These are phyloP conservation scores for Oostethus manadensis DNA, from an alignment of 2,113 vertebrate species.

Conservation along the genomic window DNA sequence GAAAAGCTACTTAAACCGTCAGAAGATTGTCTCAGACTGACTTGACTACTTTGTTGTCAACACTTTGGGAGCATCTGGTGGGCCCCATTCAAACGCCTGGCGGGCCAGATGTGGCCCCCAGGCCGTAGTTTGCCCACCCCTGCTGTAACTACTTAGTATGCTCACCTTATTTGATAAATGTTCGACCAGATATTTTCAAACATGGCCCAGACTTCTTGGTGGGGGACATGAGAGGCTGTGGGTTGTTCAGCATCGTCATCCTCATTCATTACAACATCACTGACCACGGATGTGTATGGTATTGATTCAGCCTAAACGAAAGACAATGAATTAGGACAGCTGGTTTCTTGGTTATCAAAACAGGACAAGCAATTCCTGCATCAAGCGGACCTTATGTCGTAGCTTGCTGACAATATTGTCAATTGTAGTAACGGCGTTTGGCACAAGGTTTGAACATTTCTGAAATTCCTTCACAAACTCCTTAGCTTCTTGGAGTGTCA, in stretches of 20 bases:
- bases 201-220: slow-evolving; percentile 82
- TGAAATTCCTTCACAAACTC: slow-evolving; percentile 74
- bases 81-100: too few species aligned
- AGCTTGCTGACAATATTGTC: slow-evolving; percentile 55
- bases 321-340: not conserved
- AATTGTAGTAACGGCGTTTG: slow-evolving; percentile 65
- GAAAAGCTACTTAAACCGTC: too few species aligned
- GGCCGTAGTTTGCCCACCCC: too few species aligned
- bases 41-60: too few species aligned
- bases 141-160: not conserved
- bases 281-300: not conserved
- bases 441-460: slow-evolving; percentile 69
- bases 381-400: slow-evolving; percentile 66
- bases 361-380: not conserved
- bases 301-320: slow-evolving; percentile 12
- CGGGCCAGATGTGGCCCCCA: too few species aligned
- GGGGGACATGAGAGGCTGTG: slow-evolving; percentile 47
- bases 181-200: slow-evolving; percentile 85
- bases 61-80: too few species aligned
- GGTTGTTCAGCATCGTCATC: slow-evolving; percentile 45
- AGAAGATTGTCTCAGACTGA: too few species aligned
- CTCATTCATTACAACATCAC: slow-evolving; percentile 65
- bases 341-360: not conserved
- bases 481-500: slow-evolving; percentile 70
- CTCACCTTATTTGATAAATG: slow-evolving; percentile 79